Base-by-base conservation (phyloP, 1,140 invertebrate genomes). In the Drosophila kepulauana region DNA sequence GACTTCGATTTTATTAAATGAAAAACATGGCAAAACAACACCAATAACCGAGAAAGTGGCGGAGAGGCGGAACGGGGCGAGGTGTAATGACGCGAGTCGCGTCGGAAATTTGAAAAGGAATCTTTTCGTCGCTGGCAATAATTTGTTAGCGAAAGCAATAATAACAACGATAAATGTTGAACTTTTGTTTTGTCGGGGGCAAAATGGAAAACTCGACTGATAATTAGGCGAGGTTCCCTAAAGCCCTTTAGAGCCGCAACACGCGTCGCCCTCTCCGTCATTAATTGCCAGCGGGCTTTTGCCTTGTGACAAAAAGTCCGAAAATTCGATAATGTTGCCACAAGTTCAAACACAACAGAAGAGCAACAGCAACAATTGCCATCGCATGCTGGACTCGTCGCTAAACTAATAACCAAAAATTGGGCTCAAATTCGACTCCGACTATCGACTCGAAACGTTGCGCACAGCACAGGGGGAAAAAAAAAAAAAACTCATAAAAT, bases 1-100 rank as follows among this genome's bases (percentile, higher is more conserved):
- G 52, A 68, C 78, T 88, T 88, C 84, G 85, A 88, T 88, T 88
- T 88, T 89, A 88, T 87, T 84, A 88, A 87, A 75, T 67, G 69
- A 64, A 67, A 80, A 51, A 75, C 63, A 45, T 73, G 20, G 38
- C 35, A 62, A 62, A 58, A 72, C 69, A 66, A 72, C 52, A 72
- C 45, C 46, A 52, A 65, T 54, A 28, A 58, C 30, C 1, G 33
- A n/a, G 7, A 2, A 0, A 45, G 46, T 30, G 25, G 25, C 58
- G 30, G 16, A 51, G 25, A 11, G 41, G 38, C 11, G 5, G 11
- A 8, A 11, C 5, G 68, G 11, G 13, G 13, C 5, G 68, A 10
- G 16, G 20, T 38, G 41, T 41, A 57, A 57, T 57, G 35, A 11
- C 33, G 13, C 54, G 33, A 16, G 5, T 8, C 33, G 33, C 3